Evolutionary conservation across 1,140 invertebrate genomes (phyloP).

Genomic region (Drosophila varians): DNA sequence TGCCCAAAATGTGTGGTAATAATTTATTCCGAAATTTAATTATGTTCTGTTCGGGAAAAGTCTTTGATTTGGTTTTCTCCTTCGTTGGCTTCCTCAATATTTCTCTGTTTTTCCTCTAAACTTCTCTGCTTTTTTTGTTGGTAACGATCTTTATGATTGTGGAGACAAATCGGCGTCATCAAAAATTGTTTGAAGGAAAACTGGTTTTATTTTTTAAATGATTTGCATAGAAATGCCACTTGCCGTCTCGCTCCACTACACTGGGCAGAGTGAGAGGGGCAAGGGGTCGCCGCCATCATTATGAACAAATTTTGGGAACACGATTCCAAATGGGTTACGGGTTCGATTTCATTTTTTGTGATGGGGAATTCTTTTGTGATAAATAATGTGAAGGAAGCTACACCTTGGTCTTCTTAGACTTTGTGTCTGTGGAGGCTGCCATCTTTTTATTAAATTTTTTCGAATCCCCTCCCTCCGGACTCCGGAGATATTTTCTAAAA

Average conservation of each 20-base stretch:
- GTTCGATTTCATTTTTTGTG: constrained; percentile 20
- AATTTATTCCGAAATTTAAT: constrained; percentile 78
- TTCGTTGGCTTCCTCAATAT: constrained; percentile 7
- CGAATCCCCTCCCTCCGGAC: not conserved
- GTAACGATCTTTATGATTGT: constrained; percentile 67
- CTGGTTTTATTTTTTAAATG: constrained; percentile 36
- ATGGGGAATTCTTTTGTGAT: constrained; percentile 33
- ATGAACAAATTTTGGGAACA: constrained; percentile 2
- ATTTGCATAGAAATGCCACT: constrained; percentile 71
- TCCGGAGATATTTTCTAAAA: not conserved
- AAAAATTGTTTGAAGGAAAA: constrained; percentile 60
- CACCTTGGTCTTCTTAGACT: constrained; percentile 51
- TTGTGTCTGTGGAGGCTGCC: constrained; percentile 27
- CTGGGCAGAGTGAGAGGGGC: not conserved
- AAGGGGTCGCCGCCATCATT: constrained; percentile 38
- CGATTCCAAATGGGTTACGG: constrained; percentile 13
- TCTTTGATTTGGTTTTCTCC: constrained; percentile 54
- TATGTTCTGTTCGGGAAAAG: constrained; percentile 52
- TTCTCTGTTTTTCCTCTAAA: constrained; percentile 12
- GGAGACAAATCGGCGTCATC: constrained; percentile 80
- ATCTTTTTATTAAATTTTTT: not conserved
- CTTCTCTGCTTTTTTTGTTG: constrained; percentile 16
- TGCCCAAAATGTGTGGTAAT: constrained; percentile 61
- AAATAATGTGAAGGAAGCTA: too few species aligned
- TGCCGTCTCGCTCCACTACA: constrained; percentile 47